Percentiles rank a stretch among this genome's conserved stretches.
These are phyloP conservation scores for Diplodus sargus DNA, from an alignment of 2,797 vertebrate species.

Conservation along the genomic window DNA sequence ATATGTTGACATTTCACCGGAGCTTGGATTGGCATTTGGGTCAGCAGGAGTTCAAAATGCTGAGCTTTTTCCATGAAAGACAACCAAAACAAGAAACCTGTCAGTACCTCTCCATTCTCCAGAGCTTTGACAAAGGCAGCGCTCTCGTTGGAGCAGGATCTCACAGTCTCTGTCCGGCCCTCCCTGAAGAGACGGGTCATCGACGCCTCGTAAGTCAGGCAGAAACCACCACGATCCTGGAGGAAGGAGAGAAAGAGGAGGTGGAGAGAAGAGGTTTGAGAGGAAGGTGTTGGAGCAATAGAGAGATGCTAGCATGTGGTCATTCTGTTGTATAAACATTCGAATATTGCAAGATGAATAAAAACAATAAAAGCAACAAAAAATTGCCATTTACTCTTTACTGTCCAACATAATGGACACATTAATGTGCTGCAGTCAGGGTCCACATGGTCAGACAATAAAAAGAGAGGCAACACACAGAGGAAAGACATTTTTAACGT, in stretches of 20 bases:
- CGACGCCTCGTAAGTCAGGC: conserved; percentile 91
- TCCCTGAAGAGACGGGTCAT: conserved; percentile 93
- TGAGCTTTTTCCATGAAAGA: not conserved
- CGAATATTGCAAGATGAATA: not conserved
- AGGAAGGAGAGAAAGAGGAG: not conserved
- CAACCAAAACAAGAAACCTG: fast-evolving
- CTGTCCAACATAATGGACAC: not conserved
- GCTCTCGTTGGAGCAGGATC: conserved; percentile 89
- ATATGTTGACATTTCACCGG: not conserved
- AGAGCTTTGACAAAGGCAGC: conserved; percentile 87
- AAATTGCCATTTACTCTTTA: not conserved
- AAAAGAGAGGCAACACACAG: not conserved
- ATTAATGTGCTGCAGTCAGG: not conserved
- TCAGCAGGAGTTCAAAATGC: not conserved
- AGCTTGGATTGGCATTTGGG: not conserved
- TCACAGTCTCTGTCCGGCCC: conserved; percentile 91
- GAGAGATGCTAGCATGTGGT: not conserved
- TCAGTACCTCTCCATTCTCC: conserved; percentile 76
- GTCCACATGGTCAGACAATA: not conserved
- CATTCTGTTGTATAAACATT: not conserved
- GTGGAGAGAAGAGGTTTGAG: not conserved
- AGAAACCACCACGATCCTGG: conserved; percentile 89
- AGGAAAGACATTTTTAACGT: not conserved
- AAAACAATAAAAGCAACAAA: not conserved
- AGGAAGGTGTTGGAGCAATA: not conserved